Base-by-base conservation (phyloP, 2,113 vertebrate genomes). In the Erinaceus europaeus region DNA sequence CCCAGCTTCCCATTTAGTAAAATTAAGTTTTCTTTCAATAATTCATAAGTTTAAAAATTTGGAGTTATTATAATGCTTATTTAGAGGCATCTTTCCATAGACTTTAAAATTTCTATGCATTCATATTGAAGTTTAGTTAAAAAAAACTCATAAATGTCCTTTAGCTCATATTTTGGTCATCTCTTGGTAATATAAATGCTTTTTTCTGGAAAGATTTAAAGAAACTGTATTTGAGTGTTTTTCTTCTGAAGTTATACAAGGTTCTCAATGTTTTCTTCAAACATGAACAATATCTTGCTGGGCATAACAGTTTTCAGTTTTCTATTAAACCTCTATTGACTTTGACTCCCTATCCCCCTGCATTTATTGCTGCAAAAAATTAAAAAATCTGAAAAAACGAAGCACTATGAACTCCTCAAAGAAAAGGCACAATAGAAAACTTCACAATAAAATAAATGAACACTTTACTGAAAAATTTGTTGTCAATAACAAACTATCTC, bases 291-390 rank as follows among this genome's bases (percentile, higher is more conserved):
- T 84, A 32, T 29, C 20, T 64, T 84, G 18, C 4, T 68, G 36
- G 21, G 27, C 5, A 67, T 52, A 71, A 34, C 8, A 21, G 18
- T 67, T 91, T 64, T 64, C 29, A 84, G 80, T 85, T 67, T 90
- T 75, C 62, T 92, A 65, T 55, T 89, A 84, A 71, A 79, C 44
- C 14, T 88, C 48, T 86, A 38, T 61, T 86, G 53, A 86, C 42
- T 83, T 92, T 68, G 21, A 8, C 64, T 78, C 32, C 55, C 25
- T 77, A n/a, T 72, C 32, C 23, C 78, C 7, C 25, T 59, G 53
- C 14, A 61, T 40, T 69, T 53, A 59, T 46, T 88, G 15, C 36
- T 85, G 2, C 10, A 34, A 6, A 42, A n/a, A 57, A 4, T 32
- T 36, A 32, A 65, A 77, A 48, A 69, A 18, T 0, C 34, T 29